Percentiles rank a stretch among this genome's conserved stretches.
These are phyloP conservation scores for Ormyrus rosae DNA, from an alignment of 2,888 invertebrate genomes.

Conservation along the genomic window DNA sequence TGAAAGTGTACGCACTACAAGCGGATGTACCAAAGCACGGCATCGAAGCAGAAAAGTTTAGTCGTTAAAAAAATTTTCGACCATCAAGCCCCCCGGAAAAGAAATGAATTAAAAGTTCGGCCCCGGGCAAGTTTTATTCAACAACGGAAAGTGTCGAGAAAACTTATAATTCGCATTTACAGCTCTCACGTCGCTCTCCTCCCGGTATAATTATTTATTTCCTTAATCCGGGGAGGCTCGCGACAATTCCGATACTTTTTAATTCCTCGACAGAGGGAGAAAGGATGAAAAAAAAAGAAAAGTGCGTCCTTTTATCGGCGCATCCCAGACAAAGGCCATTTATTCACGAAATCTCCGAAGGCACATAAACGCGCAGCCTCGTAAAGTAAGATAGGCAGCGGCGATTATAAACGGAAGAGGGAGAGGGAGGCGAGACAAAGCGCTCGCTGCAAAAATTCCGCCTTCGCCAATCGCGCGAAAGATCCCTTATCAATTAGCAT, in stretches of 20 bases:
- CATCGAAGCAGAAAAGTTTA: conserved; percentile 39
- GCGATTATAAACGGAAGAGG: conserved; percentile 3
- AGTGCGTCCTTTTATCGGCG: neutral
- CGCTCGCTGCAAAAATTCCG: too few relatives aligned
- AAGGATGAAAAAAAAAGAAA: too few relatives aligned
- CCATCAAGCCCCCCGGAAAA: conserved; percentile 2
- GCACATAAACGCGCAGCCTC: neutral
- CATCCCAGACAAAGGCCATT: neutral
- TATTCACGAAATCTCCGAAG: too few relatives aligned
- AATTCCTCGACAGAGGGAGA: too few relatives aligned
- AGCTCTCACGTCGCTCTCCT: too few relatives aligned
- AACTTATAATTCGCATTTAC: conserved; percentile 2
- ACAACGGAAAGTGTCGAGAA: neutral
- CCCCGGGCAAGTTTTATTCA: neutral
- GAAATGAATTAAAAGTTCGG: conserved; percentile 41
- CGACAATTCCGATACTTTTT: too few relatives aligned
- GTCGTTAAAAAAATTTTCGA: conserved; percentile 27
- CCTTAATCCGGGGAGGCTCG: too few relatives aligned
- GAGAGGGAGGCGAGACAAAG: too few relatives aligned
- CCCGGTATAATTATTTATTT: too few relatives aligned
- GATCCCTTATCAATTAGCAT: conserved; percentile 43
- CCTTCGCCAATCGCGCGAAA: too few relatives aligned
- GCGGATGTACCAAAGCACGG: neutral
- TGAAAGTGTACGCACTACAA: conserved; percentile 1
- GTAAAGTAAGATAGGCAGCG: neutral